These are phyloP conservation scores for Melolontha melolontha DNA, from an alignment of 2,888 invertebrate genomes.

Conservation along the genomic window DNA sequence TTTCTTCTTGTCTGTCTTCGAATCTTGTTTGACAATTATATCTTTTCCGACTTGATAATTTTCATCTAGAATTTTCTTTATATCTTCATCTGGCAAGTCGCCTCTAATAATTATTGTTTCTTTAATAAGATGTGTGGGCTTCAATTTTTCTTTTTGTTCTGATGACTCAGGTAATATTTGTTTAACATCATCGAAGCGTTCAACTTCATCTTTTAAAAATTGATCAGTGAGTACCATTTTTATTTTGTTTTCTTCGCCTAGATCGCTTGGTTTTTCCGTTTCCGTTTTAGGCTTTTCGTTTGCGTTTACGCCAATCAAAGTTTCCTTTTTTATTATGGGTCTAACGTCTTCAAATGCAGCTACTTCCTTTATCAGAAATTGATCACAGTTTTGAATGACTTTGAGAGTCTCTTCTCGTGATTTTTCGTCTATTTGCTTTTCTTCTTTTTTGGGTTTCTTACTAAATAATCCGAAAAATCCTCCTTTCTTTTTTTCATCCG, in stretches of 20 bases:
- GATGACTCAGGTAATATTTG: slow-evolving; percentile 13
- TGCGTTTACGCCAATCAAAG: not conserved
- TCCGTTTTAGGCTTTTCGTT: too few relatives aligned
- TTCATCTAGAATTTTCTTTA: slow-evolving; percentile 13
- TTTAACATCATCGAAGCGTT: slow-evolving; percentile 41
- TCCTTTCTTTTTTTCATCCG: slow-evolving; percentile 36
- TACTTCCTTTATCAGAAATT: slow-evolving; percentile 49
- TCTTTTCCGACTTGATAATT: slow-evolving; percentile 14
- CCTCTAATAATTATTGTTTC: slow-evolving; percentile 3
- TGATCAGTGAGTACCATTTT: slow-evolving; percentile 4
- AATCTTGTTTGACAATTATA: slow-evolving; percentile 59
- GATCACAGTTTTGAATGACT: slow-evolving; percentile 41
- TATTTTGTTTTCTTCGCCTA: not conserved
- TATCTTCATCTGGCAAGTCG: not conserved
- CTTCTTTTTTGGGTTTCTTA: slow-evolving; percentile 52
- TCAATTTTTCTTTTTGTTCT: not conserved
- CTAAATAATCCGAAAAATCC: slow-evolving; percentile 52
- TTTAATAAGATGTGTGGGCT: slow-evolving; percentile 3
- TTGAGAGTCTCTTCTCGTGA: slow-evolving; percentile 5
- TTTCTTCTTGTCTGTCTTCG: slow-evolving; percentile 26
- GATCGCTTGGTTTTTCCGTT: too few relatives aligned
- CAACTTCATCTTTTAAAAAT: slow-evolving; percentile 27
- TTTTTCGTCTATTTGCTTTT: slow-evolving; percentile 23
- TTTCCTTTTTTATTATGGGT: slow-evolving; percentile 11
- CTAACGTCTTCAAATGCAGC: slow-evolving; percentile 45